These are phyloP conservation scores for Caiman crocodilus DNA, from an alignment of 2,797 vertebrate species.

Conservation along the genomic window DNA sequence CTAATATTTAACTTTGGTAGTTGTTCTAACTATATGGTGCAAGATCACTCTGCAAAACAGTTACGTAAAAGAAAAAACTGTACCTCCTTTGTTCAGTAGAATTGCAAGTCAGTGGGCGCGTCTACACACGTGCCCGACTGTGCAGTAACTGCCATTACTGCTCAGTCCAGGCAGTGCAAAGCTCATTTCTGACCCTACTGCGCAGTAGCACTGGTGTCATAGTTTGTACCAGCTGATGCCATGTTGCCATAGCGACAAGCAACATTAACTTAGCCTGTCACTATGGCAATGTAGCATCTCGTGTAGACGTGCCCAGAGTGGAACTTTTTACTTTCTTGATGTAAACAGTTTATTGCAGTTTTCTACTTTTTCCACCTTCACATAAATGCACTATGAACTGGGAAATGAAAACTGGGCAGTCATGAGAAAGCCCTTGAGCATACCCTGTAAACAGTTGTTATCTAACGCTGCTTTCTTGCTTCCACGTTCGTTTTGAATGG, in stretches of 20 bases:
- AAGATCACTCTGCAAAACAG: neutral
- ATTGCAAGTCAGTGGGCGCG: too few relatives aligned
- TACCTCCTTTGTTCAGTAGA: neutral
- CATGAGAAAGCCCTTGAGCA: neutral
- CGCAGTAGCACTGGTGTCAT: too few relatives aligned
- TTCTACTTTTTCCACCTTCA: neutral
- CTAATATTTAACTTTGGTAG: too few relatives aligned
- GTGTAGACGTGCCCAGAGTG: neutral
- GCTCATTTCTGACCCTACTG: too few relatives aligned
- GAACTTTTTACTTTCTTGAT: neutral
- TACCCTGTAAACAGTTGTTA: neutral
- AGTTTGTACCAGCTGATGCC: too few relatives aligned
- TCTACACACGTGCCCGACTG: too few relatives aligned
- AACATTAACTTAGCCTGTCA: too few relatives aligned
- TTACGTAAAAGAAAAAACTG: conserved; percentile 6
- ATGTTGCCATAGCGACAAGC: too few relatives aligned
- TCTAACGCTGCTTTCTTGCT: neutral
- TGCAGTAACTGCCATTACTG: too few relatives aligned
- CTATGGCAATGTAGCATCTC: too few relatives aligned
- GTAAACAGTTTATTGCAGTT: neutral
- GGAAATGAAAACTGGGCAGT: neutral
- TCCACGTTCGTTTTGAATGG: neutral
- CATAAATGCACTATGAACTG: neutral
- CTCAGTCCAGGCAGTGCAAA: too few relatives aligned
- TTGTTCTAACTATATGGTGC: too few relatives aligned